phyloP scores from a whole-genome alignment of 2,113 vertebrate genomes.

The Pholis gunnellus region DNA sequence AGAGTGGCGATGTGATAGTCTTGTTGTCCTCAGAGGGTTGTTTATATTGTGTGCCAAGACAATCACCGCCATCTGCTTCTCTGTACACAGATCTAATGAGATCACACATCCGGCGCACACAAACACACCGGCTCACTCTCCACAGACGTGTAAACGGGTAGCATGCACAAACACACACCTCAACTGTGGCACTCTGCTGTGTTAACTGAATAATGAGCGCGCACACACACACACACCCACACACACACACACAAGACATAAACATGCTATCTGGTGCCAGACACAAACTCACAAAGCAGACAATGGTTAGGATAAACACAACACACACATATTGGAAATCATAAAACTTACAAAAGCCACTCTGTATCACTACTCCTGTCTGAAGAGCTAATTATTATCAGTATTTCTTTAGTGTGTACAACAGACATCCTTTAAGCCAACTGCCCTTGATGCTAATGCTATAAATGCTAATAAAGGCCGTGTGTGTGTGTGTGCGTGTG shows the following conservation, averaged over 20 bases:
- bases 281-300: conserved; percentile 16
- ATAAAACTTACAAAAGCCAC: not conserved
- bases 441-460: conserved; percentile 12
- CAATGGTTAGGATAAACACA: not conserved
- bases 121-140: conserved; percentile 18
- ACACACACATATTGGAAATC: not conserved
- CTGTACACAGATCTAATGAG: conserved; percentile 53
- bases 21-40: conserved; percentile 40
- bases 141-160: conserved; percentile 15
- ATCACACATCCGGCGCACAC: conserved; percentile 36
- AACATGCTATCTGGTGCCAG: not conserved
- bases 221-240: not conserved
- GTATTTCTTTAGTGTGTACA: conserved; percentile 3
- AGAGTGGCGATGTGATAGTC: conserved; percentile 58
- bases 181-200: conserved; percentile 16
- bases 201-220: conserved; percentile 24
- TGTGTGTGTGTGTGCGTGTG: not conserved
- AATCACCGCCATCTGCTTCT: conserved; percentile 76
- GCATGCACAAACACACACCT: not conserved
- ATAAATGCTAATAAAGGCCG: conserved; percentile 2
- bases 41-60: conserved; percentile 61
- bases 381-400: conserved; percentile 17
- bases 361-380: not conserved
- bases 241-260: not conserved
- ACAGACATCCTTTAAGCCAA: not conserved